Conservation (phyloP, 2,888 invertebrate species). For the Diarsia mendica region DNA sequence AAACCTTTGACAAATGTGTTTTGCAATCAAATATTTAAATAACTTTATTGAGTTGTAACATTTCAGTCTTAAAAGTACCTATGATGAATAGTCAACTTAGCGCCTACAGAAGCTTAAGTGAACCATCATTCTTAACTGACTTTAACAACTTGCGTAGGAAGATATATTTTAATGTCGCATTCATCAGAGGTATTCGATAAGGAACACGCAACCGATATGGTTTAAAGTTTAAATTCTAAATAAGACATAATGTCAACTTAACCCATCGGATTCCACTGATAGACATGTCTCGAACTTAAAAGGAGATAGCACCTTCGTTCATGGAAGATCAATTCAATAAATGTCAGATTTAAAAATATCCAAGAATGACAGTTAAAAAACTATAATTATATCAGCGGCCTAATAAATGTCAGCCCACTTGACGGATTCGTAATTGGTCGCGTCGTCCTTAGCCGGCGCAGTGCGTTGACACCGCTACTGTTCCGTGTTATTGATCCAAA, state of each 20-base stretch:
- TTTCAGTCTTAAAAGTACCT: conserved; percentile 20
- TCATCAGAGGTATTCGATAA: conserved; percentile 39
- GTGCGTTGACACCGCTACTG: conserved; percentile 83
- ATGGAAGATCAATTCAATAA: conserved; percentile 35
- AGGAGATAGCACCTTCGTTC: background rate
- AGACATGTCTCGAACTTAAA: conserved; percentile 6
- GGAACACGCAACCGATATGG: background rate
- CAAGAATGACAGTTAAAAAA: conserved; percentile 46
- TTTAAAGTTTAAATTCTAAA: background rate
- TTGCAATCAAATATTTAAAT: conserved; percentile 25
- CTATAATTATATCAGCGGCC: conserved; percentile 55
- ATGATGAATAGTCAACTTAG: conserved; percentile 41
- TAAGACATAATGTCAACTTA: background rate
- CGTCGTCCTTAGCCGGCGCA: conserved; percentile 62
- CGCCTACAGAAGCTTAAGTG: conserved; percentile 50
- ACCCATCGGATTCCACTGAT: background rate
- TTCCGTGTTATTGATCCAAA: conserved; percentile 86
- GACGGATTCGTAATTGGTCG: conserved; percentile 65
- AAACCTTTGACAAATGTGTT: conserved; percentile 7
- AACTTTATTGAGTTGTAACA: conserved; percentile 25
- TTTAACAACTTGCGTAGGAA: conserved; percentile 50
- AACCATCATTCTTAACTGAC: conserved; percentile 44
- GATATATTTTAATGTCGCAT: conserved; percentile 42
- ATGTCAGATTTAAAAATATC: conserved; percentile 42
- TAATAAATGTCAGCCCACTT: conserved; percentile 61